These are phyloP conservation scores for Scaptomyza tumidula DNA, from an alignment of 2,888 invertebrate species.

Conservation along the genomic window DNA sequence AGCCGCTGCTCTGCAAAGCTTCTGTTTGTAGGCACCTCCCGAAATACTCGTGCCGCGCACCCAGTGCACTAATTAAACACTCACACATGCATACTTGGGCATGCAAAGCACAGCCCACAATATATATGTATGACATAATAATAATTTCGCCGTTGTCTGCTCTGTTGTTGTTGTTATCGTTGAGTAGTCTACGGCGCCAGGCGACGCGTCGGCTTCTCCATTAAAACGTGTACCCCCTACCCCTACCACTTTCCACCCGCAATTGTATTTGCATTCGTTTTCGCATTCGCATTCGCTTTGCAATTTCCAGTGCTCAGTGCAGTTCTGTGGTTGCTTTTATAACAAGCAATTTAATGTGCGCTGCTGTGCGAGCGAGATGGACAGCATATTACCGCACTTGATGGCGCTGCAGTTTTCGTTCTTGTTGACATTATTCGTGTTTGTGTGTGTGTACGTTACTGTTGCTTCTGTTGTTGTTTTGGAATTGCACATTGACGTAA, in stretches of 20 bases:
- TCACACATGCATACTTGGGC: conserved; percentile 11
- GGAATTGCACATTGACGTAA: conserved; percentile 70
- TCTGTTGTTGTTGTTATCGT: conserved; percentile 26
- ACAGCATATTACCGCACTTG: conserved; percentile 70
- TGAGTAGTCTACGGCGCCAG: conserved; percentile 40
- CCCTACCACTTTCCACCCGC: not conserved
- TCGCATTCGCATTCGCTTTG: conserved; percentile 30
- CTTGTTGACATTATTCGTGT: conserved; percentile 17
- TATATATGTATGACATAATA: conserved; percentile 73
- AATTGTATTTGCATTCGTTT: conserved; percentile 27
- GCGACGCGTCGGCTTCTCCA: conserved; percentile 45
- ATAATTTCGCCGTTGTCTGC: conserved; percentile 40
- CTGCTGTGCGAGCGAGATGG: conserved; percentile 45
- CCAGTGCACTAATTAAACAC: conserved; percentile 32
- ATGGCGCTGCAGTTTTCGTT: conserved; percentile 61
- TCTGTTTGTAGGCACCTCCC: not conserved
- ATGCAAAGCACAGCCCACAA: conserved; percentile 29
- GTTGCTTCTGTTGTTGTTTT: conserved; percentile 21
- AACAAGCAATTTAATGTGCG: conserved; percentile 37
- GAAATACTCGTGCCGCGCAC: conserved; percentile 12
- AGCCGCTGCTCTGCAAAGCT: conserved; percentile 14
- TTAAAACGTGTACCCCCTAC: conserved; percentile 30
- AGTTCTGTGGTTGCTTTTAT: conserved; percentile 39
- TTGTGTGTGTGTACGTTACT: conserved; percentile 24
- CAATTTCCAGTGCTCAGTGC: conserved; percentile 30